These are phyloP conservation scores for Eledone cirrhosa DNA, from an alignment of 2,888 invertebrate genomes.

Conservation along the genomic window DNA sequence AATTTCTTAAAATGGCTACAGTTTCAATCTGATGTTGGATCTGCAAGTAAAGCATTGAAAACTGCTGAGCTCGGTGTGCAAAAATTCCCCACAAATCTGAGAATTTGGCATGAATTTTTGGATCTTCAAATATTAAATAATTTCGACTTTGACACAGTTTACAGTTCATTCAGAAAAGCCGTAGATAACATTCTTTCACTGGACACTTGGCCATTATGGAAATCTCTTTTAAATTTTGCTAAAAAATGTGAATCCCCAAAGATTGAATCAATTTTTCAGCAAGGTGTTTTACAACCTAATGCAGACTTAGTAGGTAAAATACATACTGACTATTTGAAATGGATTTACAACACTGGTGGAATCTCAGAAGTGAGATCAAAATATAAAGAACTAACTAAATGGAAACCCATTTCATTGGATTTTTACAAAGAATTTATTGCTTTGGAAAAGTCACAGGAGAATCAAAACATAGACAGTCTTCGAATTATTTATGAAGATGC, in stretches of 20 bases:
- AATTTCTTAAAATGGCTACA: background rate
- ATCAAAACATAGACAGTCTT: slow-evolving; percentile 42
- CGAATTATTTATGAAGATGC: slow-evolving; percentile 49
- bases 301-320: background rate
- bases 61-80: background rate
- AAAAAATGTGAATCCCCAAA: slow-evolving; percentile 32
- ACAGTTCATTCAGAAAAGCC: background rate
- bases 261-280: slow-evolving; percentile 39
- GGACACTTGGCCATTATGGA: slow-evolving; percentile 44
- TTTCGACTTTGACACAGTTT: background rate
- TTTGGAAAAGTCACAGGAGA: slow-evolving; percentile 41
- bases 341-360: slow-evolving; percentile 40
- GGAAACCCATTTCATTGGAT: slow-evolving; percentile 43
- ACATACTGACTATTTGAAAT: slow-evolving; percentile 45
- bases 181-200: slow-evolving; percentile 32
- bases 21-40: background rate
- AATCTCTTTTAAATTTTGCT: slow-evolving; percentile 40
- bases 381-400: slow-evolving; percentile 44
- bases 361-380: slow-evolving; percentile 39
- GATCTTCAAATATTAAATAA: background rate
- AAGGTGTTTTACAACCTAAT: background rate
- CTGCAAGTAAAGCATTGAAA: background rate
- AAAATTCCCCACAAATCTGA: background rate
- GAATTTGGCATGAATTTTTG: background rate
- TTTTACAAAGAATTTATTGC: slow-evolving; percentile 47